phyloP scores from a whole-genome alignment of 1,140 invertebrate species.

The Zaprionus lachaisei region DNA sequence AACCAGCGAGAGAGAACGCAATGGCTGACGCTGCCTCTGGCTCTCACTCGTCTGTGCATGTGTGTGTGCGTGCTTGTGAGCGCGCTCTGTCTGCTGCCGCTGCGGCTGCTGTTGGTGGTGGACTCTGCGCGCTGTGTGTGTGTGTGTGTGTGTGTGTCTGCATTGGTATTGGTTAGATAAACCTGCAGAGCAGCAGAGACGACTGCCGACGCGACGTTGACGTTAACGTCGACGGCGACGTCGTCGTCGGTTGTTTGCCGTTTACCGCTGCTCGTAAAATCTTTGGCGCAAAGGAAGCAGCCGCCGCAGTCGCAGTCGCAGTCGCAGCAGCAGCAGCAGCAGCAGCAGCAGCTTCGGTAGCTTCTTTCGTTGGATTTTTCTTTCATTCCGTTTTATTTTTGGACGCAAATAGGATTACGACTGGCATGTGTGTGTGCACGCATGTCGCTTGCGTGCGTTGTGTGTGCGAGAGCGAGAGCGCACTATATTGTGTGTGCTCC shows the following conservation, averaged over 20 bases:
- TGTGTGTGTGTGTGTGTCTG: slow-evolving; percentile 18
- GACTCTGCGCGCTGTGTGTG: slow-evolving; percentile 18
- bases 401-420: slow-evolving; percentile 76
- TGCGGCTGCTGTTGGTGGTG: slow-evolving; percentile 43
- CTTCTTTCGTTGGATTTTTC: slow-evolving; percentile 73
- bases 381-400: slow-evolving; percentile 66
- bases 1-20: slow-evolving; percentile 39
- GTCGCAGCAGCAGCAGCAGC: slow-evolving; percentile 58
- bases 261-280: slow-evolving; percentile 29
- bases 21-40: slow-evolving; percentile 45
- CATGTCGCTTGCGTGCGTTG: slow-evolving; percentile 47
- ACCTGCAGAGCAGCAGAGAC: slow-evolving; percentile 54
- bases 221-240: slow-evolving; percentile 26
- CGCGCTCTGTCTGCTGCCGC: slow-evolving; percentile 16
- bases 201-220: slow-evolving; percentile 11
- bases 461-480: slow-evolving; percentile 31
- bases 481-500: slow-evolving; percentile 23
- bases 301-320: slow-evolving; percentile 29
- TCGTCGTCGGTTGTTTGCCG: slow-evolving; percentile 8
- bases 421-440: slow-evolving; percentile 32
- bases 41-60: slow-evolving; percentile 22
- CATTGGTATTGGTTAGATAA: slow-evolving; percentile 76
- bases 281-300: slow-evolving; percentile 51
- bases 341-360: slow-evolving; percentile 51
- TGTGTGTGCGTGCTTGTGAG: slow-evolving; percentile 20